Evolutionary conservation across 2,113 vertebrate genomes (phyloP).

Genomic region (Callipepla squamata): DNA sequence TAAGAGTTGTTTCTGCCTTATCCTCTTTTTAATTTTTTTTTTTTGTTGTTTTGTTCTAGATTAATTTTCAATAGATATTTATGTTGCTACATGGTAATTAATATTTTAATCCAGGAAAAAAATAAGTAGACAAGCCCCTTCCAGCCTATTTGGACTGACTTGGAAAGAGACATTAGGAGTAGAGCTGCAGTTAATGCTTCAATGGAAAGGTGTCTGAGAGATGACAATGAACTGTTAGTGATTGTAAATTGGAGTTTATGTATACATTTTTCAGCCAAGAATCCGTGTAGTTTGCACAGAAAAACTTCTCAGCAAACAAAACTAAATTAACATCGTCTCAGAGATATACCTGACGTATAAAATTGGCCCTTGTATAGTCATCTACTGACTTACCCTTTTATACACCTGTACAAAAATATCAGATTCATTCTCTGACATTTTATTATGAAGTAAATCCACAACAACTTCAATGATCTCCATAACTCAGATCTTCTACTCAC

Average conservation of each 20-base stretch:
- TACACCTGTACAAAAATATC: neutral
- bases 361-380: neutral
- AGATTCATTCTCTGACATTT: neutral
- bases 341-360: neutral
- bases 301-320: neutral
- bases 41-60: neutral
- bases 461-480: neutral
- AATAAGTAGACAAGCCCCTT: neutral
- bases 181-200: neutral
- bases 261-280: neutral
- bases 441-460: neutral
- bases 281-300: neutral
- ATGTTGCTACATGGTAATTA: neutral
- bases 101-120: neutral
- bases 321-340: neutral
- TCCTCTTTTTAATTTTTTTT: neutral
- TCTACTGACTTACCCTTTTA: neutral
- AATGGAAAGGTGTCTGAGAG: neutral
- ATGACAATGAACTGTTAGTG: neutral
- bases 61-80: neutral
- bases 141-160: neutral
- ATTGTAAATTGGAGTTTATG: slow-evolving; percentile 10
- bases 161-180: slow-evolving; percentile 24
- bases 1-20: neutral
- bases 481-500: neutral